Base-by-base conservation (phyloP, 2,888 invertebrate species). In the Acanthosepion pharaonis region DNA sequence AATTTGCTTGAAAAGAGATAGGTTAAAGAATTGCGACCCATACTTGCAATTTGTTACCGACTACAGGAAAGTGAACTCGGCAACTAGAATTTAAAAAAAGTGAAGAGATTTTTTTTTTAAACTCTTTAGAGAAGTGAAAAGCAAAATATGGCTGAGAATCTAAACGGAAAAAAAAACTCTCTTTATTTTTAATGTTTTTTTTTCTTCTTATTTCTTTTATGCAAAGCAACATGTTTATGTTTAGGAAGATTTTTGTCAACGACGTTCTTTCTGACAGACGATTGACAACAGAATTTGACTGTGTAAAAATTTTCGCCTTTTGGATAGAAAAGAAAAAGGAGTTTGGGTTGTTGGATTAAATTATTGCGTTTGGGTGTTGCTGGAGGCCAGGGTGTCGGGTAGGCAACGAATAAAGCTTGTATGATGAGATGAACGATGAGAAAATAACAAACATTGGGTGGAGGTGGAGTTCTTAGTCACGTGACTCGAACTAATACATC, bases 351-450 rank as follows among this genome's bases (percentile, higher is more conserved):
- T n/a, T 6, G n/a, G 78, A 18, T 6, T n/a, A 18, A n/a, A 33
- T 78, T 78, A n/a, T 78, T 78, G n/a, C 33, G 78, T 78, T 78
- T 78, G 78, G 78, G 5, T n/a, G 33, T 42, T 78, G 78, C 78
- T 78, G 78, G 15, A 15, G n/a, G n/a, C 15, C 15, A 15, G n/a
- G 78, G 9, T 33, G 78, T 11, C 8, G 78, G 78, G 78, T 1
- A 11, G 11, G 78, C 8, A 78, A 78, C 78, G 78, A n/a, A n/a
- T 78, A 78, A 78, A 78, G 78, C n/a, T 18, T n/a, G 78, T n/a
- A n/a, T 78, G n/a, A 78, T 78, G 78, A 78, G 78, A 78, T 78
- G 78, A 78, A n/a, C 78, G 78, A 78, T 78, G 78, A 78, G n/a
- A 78, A 78, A n/a, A 78, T 78, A 33, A n/a, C n/a, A 78, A 4